Evolutionary conservation across 2,797 vertebrate species (phyloP).

Genomic region (Hippoglossus hippoglossus): DNA sequence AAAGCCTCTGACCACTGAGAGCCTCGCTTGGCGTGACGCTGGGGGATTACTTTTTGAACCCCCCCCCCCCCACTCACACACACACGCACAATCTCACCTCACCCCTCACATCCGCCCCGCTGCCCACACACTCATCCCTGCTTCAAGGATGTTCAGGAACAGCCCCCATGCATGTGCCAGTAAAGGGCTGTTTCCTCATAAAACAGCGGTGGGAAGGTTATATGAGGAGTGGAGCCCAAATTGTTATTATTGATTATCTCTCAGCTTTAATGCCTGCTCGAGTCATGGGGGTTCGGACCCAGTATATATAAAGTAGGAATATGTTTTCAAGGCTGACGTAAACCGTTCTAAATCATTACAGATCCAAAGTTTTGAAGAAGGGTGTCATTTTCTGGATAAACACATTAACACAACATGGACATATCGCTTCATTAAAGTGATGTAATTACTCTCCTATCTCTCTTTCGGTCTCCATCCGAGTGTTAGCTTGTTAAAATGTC

Average conservation of each 20-base stretch:
- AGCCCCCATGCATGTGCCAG: not conserved
- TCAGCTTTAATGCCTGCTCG: not conserved
- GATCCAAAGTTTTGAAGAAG: too few species aligned
- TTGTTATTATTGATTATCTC: not conserved
- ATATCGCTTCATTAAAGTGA: not conserved
- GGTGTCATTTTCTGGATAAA: too few species aligned
- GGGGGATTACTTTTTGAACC: constrained; percentile 68
- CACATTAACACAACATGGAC: too few species aligned
- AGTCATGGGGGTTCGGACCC: not conserved
- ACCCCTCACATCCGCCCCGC: constrained; percentile 15
- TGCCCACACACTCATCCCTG: constrained; percentile 36
- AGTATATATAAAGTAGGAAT: too few species aligned
- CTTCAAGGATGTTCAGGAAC: constrained; percentile 37
- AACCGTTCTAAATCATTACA: too few species aligned
- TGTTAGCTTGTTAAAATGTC: not conserved
- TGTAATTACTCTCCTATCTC: not conserved
- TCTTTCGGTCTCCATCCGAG: not conserved
- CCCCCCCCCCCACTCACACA: constrained; percentile 18
- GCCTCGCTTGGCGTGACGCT: constrained; percentile 44
- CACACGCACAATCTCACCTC: constrained; percentile 48
- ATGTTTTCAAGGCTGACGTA: too few species aligned
- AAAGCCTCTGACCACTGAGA: constrained; percentile 72
- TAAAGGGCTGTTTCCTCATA: not conserved
- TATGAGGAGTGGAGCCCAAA: not conserved
- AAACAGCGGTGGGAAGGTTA: not conserved